Evolutionary conservation across 2,113 vertebrate species (phyloP), one percentile per base, ranked within the genome.

Genomic region (Mesocricetus auratus): DNA sequence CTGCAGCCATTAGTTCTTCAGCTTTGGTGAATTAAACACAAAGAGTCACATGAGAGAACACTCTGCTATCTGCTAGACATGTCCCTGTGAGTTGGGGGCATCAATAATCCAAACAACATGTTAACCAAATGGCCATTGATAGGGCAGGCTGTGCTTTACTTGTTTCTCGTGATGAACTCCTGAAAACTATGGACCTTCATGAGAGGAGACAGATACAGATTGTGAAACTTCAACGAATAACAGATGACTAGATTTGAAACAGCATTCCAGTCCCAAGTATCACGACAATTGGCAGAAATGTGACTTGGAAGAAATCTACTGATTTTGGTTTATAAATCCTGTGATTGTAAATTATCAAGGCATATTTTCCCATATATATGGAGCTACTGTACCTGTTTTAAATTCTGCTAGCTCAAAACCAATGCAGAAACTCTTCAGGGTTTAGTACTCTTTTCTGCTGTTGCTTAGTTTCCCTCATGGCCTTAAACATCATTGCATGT

Each of bases 191-290:
- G 15, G 3, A 29, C 24, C 13, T 79, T 96, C 56, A 24, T 68
- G 16, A 81, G 39, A 90, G 66, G 21, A 74, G 22, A 73, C 26
- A 77, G 93, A 78, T 36, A 53, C 85, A 94, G 22, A 94, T 71
- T 39, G n/a, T 87, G 56, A 71, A 56, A 77, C 26, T 90, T 71
- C 68, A 91, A 47, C 81, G 93, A 75, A 29, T 17, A 66, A 68
- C 85, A 85, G 45, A 85, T 66, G 24, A 87, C 15, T 58, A 50
- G 68, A 82, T 81, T 36, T 92, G 79, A 94, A 12, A 21, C 58
- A 31, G 58, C 50, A 88, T 47, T 68, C 22, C 36, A 79, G 8
- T 79, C 16, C 6, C 36, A 92, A 45, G 93, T 69, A 86, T 13
- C 22, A 36, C 39, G 26, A 24, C 68, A 71, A 85, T 0, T 45